These are phyloP conservation scores for Stramonita haemastoma DNA, from an alignment of 2,888 invertebrate genomes.

Conservation along the genomic window DNA sequence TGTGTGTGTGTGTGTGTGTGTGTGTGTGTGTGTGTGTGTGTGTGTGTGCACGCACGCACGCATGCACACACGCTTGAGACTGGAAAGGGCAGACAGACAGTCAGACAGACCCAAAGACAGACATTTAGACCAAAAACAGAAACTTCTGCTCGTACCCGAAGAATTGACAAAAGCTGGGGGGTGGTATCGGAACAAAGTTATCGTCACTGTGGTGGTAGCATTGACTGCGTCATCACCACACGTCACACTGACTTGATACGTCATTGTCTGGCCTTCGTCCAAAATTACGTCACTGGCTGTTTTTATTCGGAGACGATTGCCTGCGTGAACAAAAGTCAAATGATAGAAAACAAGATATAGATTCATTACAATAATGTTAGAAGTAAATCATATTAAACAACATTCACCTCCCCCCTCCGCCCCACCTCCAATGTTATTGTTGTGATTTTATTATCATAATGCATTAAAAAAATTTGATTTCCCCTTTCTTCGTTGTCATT, in stretches of 20 bases:
- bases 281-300: neutral
- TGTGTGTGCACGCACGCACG: neutral
- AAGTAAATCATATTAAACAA: no score
- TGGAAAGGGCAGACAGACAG: neutral
- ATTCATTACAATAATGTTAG: no score
- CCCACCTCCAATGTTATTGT: no score
- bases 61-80: neutral
- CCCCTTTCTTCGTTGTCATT: no score
- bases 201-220: neutral
- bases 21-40: no score
- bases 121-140: neutral
- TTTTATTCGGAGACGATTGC: neutral
- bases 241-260: neutral
- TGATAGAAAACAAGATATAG: no score
- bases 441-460: no score
- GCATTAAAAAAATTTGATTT: no score
- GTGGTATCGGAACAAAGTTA: neutral
- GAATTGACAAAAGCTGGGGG: neutral
- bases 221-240: slow-evolving; percentile 20
- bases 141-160: neutral
- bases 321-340: neutral
- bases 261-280: neutral
- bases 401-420: no score
- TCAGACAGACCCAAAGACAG: neutral
- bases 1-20: no score